A percentile compares a stretch with the other conserved stretches of the same genome.
Evolutionary conservation across 1,140 invertebrate species (phyloP).

Genomic region (Trichomalopsis sarcophagae): DNA sequence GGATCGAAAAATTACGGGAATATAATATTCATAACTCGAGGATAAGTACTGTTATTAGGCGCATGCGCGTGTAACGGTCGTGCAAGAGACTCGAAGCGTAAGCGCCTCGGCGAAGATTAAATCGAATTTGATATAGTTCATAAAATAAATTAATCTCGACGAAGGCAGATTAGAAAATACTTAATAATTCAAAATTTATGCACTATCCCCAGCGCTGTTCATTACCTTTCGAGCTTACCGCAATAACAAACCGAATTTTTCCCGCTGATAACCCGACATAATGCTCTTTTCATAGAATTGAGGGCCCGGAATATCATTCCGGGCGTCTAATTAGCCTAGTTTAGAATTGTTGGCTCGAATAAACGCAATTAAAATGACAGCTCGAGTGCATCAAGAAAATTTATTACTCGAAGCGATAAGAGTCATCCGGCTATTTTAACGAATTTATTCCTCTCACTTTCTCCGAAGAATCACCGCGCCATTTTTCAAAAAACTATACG

Average conservation of each 20-base stretch:
- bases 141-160: not conserved
- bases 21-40: too few species aligned
- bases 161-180: not conserved
- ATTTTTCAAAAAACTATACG: too few species aligned
- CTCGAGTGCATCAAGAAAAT: conserved; percentile 30
- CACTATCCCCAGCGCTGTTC: not conserved
- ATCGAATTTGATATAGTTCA: not conserved
- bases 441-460: not conserved
- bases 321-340: conserved; percentile 41
- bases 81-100: not conserved
- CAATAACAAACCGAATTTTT: too few species aligned
- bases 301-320: not conserved
- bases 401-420: conserved; percentile 39
- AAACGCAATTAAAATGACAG: conserved; percentile 37
- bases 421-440: not conserved
- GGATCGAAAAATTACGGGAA: not conserved
- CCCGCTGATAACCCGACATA: not conserved
- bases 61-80: not conserved
- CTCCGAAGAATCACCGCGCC: too few species aligned
- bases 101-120: not conserved
- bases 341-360: conserved; percentile 17
- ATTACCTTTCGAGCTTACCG: not conserved
- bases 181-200: not conserved
- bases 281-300: not conserved
- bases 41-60: not conserved